A percentile compares a stretch with the other conserved stretches of the same genome.
Conservation (phyloP, 2,888 invertebrate species). For the Drosophila birchii region DNA sequence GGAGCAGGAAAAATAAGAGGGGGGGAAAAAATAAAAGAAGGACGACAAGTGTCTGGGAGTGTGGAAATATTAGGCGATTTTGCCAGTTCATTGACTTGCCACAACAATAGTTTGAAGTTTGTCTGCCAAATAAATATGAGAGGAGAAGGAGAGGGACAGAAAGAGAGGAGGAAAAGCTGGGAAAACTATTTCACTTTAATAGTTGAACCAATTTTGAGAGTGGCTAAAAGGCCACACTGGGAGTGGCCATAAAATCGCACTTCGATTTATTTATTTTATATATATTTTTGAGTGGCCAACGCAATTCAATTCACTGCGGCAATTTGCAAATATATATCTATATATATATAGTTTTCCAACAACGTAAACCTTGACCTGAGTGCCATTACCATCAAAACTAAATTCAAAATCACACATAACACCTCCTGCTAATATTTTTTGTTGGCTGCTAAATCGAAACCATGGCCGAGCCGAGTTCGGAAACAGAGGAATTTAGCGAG, state of each 20-base stretch:
- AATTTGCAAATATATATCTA: not conserved
- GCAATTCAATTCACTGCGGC: slow-evolving; percentile 5
- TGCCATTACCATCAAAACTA: not conserved
- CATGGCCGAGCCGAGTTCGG: not conserved
- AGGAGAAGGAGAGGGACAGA: not conserved
- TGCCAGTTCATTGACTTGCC: slow-evolving; percentile 78
- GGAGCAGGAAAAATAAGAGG: not conserved
- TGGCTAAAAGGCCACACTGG: slow-evolving; percentile 32
- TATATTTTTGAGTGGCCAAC: slow-evolving; percentile 3
- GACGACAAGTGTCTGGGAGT: slow-evolving; percentile 42
- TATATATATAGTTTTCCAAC: not conserved
- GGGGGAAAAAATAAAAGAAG: not conserved
- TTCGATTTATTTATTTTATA: slow-evolving; percentile 19
- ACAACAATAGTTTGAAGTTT: slow-evolving; percentile 79
- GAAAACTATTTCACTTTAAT: slow-evolving; percentile 37
- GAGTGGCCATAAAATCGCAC: slow-evolving; percentile 27
- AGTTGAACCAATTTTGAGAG: slow-evolving; percentile 42
- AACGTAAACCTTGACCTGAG: not conserved
- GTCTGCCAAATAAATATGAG: slow-evolving; percentile 73
- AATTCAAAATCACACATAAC: not conserved
- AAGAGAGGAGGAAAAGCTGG: not conserved
- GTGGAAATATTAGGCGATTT: slow-evolving; percentile 75
- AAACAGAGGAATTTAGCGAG: no score
- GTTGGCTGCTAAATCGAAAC: not conserved
- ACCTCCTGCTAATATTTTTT: not conserved